These are phyloP conservation scores for Dinoponera quadriceps DNA, from an alignment of 1,140 invertebrate genomes.

Conservation along the genomic window DNA sequence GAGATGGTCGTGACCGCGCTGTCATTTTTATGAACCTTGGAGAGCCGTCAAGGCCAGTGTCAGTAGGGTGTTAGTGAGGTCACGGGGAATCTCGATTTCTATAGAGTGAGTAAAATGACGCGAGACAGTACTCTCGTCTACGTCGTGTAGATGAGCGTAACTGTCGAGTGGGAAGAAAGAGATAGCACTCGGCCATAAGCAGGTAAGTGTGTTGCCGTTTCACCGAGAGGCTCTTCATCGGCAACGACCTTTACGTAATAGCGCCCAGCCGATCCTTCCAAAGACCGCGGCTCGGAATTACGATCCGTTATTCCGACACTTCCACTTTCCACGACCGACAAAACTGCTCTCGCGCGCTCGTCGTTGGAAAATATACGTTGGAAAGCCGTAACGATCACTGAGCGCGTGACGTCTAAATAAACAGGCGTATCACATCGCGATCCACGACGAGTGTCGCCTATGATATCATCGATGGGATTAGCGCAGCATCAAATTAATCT, in stretches of 20 bases:
- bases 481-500: neutral
- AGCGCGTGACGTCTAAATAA: neutral
- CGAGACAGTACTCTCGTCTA: slow-evolving; percentile 20
- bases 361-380: slow-evolving; percentile 32
- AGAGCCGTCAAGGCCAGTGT: slow-evolving; percentile 74
- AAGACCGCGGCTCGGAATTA: slow-evolving; percentile 65
- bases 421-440: neutral
- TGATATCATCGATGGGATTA: slow-evolving; percentile 42
- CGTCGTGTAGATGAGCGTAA: neutral
- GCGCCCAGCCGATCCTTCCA: slow-evolving; percentile 21
- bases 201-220: slow-evolving; percentile 70
- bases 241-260: slow-evolving; percentile 81
- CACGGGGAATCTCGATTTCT: slow-evolving; percentile 35
- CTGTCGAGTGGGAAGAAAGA: slow-evolving; percentile 74
- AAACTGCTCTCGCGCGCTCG: neutral
- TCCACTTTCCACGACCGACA: slow-evolving; percentile 75
- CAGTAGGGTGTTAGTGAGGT: slow-evolving; percentile 51
- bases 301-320: slow-evolving; percentile 62
- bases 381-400: slow-evolving; percentile 14
- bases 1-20: slow-evolving; percentile 34
- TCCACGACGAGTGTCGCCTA: neutral
- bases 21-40: slow-evolving; percentile 68
- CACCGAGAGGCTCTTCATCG: slow-evolving; percentile 79
- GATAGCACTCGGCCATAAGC: slow-evolving; percentile 6
- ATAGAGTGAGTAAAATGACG: slow-evolving; percentile 23